Conservation (phyloP, 2,888 invertebrate species). For the Watsonalla binaria region DNA sequence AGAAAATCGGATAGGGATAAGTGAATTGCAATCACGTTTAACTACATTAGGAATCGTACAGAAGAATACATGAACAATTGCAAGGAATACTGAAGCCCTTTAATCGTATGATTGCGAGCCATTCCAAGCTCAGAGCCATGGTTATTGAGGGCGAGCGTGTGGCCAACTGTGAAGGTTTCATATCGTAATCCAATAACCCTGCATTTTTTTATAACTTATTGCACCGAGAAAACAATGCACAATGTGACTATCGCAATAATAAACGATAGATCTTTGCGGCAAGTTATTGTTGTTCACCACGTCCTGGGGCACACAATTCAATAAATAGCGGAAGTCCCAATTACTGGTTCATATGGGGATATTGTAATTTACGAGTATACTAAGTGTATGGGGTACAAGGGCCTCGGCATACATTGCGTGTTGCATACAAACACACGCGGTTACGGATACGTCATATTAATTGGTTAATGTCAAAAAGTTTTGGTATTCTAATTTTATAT, state of each 20-base stretch:
- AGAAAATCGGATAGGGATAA: too few species aligned
- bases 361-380: slow-evolving; percentile 13
- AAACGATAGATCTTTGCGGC: slow-evolving; percentile 7
- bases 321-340: slow-evolving; percentile 34
- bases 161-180: not conserved
- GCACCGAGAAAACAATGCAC: slow-evolving; percentile 15
- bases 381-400: slow-evolving; percentile 5
- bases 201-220: slow-evolving; percentile 1
- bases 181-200: not conserved
- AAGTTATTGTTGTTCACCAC: slow-evolving; percentile 6
- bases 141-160: not conserved
- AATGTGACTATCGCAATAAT: slow-evolving; percentile 12
- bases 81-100: too few species aligned
- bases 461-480: too few species aligned
- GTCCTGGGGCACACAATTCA: slow-evolving; percentile 18
- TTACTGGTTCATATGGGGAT: slow-evolving; percentile 34
- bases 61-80: too few species aligned
- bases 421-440: slow-evolving; percentile 13
- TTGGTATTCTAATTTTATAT: too few species aligned
- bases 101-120: too few species aligned
- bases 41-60: too few species aligned
- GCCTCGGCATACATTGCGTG: slow-evolving; percentile 6
- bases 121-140: too few species aligned
- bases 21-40: too few species aligned
- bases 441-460: too few species aligned